Base-by-base conservation (phyloP, 30 jellyfish, hydroid and myxozoan species). In the Cassiopea andromeda region DNA sequence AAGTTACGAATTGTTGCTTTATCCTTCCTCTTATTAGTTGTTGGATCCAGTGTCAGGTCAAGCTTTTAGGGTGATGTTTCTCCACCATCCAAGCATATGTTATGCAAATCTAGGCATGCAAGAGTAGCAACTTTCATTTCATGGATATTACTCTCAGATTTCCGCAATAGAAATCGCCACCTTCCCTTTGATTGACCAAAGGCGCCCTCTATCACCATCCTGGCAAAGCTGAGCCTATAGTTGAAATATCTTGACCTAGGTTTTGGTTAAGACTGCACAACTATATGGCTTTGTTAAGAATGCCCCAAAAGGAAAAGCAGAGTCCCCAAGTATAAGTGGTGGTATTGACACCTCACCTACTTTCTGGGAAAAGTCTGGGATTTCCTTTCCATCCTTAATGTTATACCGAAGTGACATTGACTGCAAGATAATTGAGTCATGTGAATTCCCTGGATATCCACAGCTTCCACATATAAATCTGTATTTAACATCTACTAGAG, bases 131-230 rank as follows among this genome's bases (percentile, higher is more conserved):
- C 61, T 84, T 89, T 87, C 70, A 72, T 43, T 75, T 90, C 84
- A 16, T 83, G 9, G 78, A 45, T 48, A 73, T 89, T 68, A 69
- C 94, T 57, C 83, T 90, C 94, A 46, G 89, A 84, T 77, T 90
- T 83, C 75, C 81, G 90, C 90, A 61, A 7, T 17, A 90, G 61
- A 47, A 90, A 43, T 44, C 94, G 46, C 94, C 94, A 90, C 66
- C 97, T 75, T 17, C 38, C 38, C 38, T 27, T 27, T 27, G 38
- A 27, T 27, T 27, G 38, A 27, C 38, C 38, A 27, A 27, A 72
- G 19, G 81, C 81, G 44, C 92, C 95, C 73, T 88, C 92, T 17
- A 68, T 70, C n/a, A 88, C 38, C 95, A 88, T 88, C 58, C 91
- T 38, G 44, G 92, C 84, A 44, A 92, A 77, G 78, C 91, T 77